phyloP scores from a whole-genome alignment of 2,797 vertebrate genomes.

The Eutrigla gurnardus region DNA sequence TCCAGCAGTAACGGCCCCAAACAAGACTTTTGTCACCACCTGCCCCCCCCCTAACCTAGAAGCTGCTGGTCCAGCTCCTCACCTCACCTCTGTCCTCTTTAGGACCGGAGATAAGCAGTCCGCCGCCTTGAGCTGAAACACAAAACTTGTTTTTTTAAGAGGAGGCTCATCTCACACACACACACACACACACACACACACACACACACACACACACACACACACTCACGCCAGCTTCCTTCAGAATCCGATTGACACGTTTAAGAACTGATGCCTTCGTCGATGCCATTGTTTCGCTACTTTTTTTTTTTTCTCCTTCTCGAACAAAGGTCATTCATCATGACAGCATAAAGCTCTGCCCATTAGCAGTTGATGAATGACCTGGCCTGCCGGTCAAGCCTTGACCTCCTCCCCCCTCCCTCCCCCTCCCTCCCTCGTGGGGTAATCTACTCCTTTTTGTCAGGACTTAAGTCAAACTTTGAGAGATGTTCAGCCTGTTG shows the following conservation, averaged over 20 bases:
- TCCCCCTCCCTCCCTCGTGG: constrained; percentile 35
- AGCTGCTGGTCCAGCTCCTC: constrained; percentile 11
- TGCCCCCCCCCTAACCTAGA: neutral
- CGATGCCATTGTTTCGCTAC: constrained; percentile 74
- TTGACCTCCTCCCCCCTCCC: constrained; percentile 70
- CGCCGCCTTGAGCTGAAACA: constrained; percentile 51
- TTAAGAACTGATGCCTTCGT: constrained; percentile 74
- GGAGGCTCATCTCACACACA: constrained; percentile 9
- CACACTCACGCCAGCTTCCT: constrained; percentile 42
- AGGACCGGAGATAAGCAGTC: constrained; percentile 65
- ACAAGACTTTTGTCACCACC: constrained; percentile 63
- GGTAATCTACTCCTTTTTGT: constrained; percentile 65
- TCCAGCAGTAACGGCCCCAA: constrained; percentile 42
- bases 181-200: constrained; percentile 7
- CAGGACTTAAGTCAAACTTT: constrained; percentile 56
- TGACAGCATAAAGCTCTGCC: constrained; percentile 79
- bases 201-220: constrained; percentile 27
- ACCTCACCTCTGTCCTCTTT: constrained; percentile 51
- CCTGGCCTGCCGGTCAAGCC: constrained; percentile 74
- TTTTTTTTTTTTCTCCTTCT: constrained; percentile 62
- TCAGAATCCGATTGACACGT: constrained; percentile 78
- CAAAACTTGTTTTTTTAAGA: constrained; percentile 66
- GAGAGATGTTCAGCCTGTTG: constrained; percentile 27
- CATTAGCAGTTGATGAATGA: constrained; percentile 82
- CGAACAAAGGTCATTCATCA: constrained; percentile 79